Evolutionary conservation across 1,140 invertebrate species (phyloP).

Genomic region (Lutraria rhynchaena): DNA sequence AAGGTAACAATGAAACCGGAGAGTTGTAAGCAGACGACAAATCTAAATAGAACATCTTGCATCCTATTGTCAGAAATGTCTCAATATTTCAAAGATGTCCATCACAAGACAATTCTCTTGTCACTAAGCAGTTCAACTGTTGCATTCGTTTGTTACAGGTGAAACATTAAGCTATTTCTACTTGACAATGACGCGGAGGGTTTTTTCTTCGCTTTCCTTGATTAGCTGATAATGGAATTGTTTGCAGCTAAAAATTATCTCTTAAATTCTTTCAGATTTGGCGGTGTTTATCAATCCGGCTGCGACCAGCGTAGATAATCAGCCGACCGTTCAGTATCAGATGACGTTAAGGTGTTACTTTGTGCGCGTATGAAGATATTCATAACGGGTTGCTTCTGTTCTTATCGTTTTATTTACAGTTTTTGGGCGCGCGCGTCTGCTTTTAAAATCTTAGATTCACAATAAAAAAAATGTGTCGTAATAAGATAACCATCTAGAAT

Average conservation of each 20-base stretch:
- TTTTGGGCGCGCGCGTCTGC: conserved; percentile 6
- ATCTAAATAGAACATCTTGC: conserved; percentile 36
- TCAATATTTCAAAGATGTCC: conserved; percentile 51
- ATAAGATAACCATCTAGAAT: too few relatives aligned
- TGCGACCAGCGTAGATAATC: conserved; percentile 18
- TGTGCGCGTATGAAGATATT: conserved; percentile 31
- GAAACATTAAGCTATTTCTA: conserved; percentile 2
- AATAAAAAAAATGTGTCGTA: too few relatives aligned
- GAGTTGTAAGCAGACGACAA: conserved; percentile 5
- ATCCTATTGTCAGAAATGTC: conserved; percentile 21
- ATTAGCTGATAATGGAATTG: conserved; percentile 27
- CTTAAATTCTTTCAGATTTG: conserved; percentile 23
- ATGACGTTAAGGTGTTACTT: conserved; percentile 15
- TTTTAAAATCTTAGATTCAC: too few relatives aligned
- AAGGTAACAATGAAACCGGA: too few relatives aligned
- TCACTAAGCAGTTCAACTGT: conserved; percentile 24
- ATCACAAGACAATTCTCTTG: conserved; percentile 24
- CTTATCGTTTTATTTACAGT: conserved; percentile 1
- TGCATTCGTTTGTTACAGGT: conserved; percentile 16
- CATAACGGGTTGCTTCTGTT: conserved; percentile 34
- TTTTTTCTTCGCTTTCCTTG: conserved; percentile 9
- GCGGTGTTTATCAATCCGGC: conserved; percentile 12
- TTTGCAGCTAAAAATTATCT: conserved; percentile 52
- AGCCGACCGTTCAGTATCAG: conserved; percentile 5
- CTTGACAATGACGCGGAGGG: conserved; percentile 13